Evolutionary conservation across 2,888 invertebrate species (phyloP), one percentile per base, ranked within the genome.

Genomic region (Atherix ibis): DNA sequence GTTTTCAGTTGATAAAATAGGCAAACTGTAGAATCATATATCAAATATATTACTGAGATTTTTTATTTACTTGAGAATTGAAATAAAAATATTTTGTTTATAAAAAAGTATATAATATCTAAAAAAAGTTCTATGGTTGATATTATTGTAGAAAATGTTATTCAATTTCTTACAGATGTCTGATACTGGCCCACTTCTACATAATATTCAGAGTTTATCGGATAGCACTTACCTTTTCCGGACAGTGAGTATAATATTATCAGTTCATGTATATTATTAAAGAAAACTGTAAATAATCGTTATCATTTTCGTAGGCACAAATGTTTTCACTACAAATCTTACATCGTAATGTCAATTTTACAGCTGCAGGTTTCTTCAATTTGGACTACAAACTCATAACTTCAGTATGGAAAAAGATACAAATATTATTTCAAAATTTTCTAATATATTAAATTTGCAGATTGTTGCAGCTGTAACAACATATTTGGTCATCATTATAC

Each of bases 301-400:
- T n/a, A n/a, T n/a, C 22, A 14, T 27, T 43, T 19, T 43, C 42
- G 32, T 35, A 48, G 43, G 30, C 50, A 15, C 51, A 51, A 33
- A 25, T 48, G 5, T 52, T 52, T 35, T 49, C 49, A 1, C 30
- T 49, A 28, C 48, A 51, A 43, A 45, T 51, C 2, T 25, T 50
- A 27, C 51, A 52, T 13, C 39, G 50, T 8, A 49, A 44, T 38
- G 38, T 47, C 5, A 44, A 40, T 8, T 48, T 52, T 9, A 48
- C 49, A 5, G 51, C 50, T 2, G 51, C 46, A 3, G 51, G 50
- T 10, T 52, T 49, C 22, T 50, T 51, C 14, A 46, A 48, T 32
- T 46, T 52, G 41, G 45, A 51, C 27, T 48, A 46, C 22, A 51
- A 51, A 38, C 35, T 51, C 10, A 48, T 51, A 17, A 52, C 51